Conservation (phyloP, 1,140 invertebrate species). For the Neodiprion virginianus region DNA sequence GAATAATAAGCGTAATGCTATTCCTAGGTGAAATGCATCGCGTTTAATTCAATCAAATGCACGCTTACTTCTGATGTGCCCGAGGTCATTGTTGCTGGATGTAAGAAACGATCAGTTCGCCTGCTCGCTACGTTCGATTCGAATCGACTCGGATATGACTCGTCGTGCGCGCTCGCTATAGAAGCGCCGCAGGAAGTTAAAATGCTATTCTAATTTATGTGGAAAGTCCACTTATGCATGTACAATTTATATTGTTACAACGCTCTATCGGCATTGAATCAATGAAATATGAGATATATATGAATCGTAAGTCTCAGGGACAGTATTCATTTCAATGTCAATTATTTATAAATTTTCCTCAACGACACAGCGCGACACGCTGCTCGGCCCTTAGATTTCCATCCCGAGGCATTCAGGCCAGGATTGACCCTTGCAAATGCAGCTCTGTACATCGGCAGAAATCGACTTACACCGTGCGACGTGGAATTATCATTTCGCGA, state of each 20-base stretch:
- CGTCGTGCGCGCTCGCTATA: too few relatives aligned
- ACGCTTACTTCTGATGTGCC: not conserved
- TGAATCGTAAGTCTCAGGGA: slow-evolving; percentile 5
- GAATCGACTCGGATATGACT: not conserved
- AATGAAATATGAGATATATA: not conserved
- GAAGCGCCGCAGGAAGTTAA: not conserved
- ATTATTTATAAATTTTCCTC: not conserved
- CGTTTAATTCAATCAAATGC: slow-evolving; percentile 1
- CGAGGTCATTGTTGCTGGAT: not conserved
- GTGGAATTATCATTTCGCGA: too few relatives aligned
- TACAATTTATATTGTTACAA: slow-evolving; percentile 1
- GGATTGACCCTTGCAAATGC: too few relatives aligned
- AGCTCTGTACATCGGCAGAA: too few relatives aligned
- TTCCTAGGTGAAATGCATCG: too few relatives aligned
- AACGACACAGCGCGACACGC: too few relatives aligned
- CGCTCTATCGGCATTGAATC: slow-evolving; percentile 2
- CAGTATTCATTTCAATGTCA: slow-evolving; percentile 7
- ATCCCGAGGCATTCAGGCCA: too few relatives aligned
- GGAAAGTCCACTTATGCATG: not conserved
- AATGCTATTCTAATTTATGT: not conserved
- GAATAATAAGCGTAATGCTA: too few relatives aligned
- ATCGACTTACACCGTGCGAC: too few relatives aligned
- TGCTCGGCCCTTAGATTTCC: too few relatives aligned
- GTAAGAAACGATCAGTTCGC: not conserved
- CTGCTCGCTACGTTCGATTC: not conserved